phyloP scores from a whole-genome alignment of 2,888 invertebrate species.

The Cheilosia impressa region DNA sequence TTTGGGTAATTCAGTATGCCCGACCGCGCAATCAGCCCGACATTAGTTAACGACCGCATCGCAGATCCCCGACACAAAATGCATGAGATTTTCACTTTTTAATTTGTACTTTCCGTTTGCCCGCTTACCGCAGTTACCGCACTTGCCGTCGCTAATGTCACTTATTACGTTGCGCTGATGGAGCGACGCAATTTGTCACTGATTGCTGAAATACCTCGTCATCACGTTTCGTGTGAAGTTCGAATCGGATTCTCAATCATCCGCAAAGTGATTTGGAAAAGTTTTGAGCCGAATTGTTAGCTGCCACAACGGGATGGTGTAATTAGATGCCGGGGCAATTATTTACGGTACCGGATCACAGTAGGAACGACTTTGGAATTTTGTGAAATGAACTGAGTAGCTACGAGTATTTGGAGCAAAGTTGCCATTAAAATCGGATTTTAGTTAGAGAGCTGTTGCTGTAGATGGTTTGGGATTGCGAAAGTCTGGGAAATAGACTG shows the following conservation, averaged over 20 bases:
- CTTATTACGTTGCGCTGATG: slow-evolving; percentile 53
- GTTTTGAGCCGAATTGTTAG: slow-evolving; percentile 5
- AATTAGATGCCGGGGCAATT: slow-evolving; percentile 37
- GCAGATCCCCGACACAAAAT: slow-evolving; percentile 33
- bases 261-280: slow-evolving; percentile 18
- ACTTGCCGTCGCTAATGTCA: slow-evolving; percentile 18
- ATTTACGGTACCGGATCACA: neutral
- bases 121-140: neutral
- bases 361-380: slow-evolving; percentile 7
- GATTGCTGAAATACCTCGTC: slow-evolving; percentile 55
- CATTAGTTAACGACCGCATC: slow-evolving; percentile 20
- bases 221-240: slow-evolving; percentile 59
- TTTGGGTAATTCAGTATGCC: slow-evolving; percentile 22
- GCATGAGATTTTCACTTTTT: slow-evolving; percentile 60
- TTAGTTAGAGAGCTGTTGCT: neutral
- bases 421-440: slow-evolving; percentile 47
- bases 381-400: slow-evolving; percentile 9
- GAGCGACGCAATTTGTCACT: slow-evolving; percentile 64
- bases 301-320: slow-evolving; percentile 14
- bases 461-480: neutral
- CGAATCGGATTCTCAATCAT: slow-evolving; percentile 46
- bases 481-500: neutral
- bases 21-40: slow-evolving; percentile 5
- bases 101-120: slow-evolving; percentile 46
- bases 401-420: slow-evolving; percentile 54